These are phyloP conservation scores for Chionomys nivalis DNA, from an alignment of 2,113 vertebrate genomes.

Conservation along the genomic window DNA sequence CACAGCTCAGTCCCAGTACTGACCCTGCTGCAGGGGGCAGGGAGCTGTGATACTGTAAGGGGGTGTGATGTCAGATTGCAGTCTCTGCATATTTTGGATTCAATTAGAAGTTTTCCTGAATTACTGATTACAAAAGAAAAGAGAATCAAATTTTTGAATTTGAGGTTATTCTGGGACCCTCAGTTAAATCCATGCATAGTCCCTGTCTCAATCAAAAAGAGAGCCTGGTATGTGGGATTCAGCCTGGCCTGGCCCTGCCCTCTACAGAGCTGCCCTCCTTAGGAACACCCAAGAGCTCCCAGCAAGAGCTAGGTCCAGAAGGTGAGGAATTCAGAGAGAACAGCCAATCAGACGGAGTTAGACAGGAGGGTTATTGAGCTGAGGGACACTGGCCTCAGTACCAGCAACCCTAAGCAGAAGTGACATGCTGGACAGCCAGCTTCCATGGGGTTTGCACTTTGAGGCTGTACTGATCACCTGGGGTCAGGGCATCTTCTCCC, in stretches of 20 bases:
- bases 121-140: background rate
- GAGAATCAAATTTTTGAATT: background rate
- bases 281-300: background rate
- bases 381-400: background rate
- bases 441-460: background rate
- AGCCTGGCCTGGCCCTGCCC: background rate
- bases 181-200: background rate
- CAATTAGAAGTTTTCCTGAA: background rate
- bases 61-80: background rate
- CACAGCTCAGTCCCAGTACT: no score
- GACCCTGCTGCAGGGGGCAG: accelerated
- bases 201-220: background rate
- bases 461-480: background rate
- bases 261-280: background rate
- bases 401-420: background rate
- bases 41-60: background rate
- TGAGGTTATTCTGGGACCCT: background rate
- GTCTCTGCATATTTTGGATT: background rate
- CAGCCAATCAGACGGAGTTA: background rate
- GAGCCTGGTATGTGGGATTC: no score
- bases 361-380: background rate
- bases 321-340: background rate
- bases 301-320: background rate
- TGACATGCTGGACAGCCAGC: background rate
- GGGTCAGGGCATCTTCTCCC: background rate